These are phyloP conservation scores for Andrena cerasifolii DNA, from an alignment of 1,140 invertebrate species.

Conservation along the genomic window DNA sequence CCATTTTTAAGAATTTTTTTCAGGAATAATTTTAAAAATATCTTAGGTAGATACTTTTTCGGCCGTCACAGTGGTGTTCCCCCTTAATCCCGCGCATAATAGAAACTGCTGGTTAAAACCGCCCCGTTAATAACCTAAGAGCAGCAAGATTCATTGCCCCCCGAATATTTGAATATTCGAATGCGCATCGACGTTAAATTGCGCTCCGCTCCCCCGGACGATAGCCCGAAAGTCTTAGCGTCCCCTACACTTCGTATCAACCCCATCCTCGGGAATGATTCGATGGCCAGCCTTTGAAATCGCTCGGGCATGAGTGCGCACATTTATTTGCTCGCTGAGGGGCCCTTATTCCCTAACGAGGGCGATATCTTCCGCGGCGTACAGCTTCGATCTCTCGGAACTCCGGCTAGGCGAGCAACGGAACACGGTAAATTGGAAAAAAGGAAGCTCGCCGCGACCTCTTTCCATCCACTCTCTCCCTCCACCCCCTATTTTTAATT, in stretches of 20 bases:
- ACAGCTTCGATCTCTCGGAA: background rate
- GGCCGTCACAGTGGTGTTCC: no score
- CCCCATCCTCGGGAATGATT: constrained; percentile 21
- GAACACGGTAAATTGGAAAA: background rate
- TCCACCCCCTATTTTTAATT: background rate
- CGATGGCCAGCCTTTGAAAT: constrained; percentile 18
- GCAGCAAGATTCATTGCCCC: constrained; percentile 28
- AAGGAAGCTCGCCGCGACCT: background rate
- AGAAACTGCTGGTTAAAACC: constrained; percentile 13
- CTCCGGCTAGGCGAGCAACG: background rate
- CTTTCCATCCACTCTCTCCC: background rate
- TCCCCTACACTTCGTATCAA: constrained; percentile 12
- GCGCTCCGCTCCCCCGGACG: background rate
- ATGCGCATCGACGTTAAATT: constrained; percentile 22
- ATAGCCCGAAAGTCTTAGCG: constrained; percentile 22
- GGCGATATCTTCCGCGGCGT: constrained; percentile 5
- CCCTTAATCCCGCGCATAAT: no score
- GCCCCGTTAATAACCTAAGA: constrained; percentile 21
- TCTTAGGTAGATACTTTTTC: no score
- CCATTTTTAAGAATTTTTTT: no score
- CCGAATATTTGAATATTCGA: constrained; percentile 27
- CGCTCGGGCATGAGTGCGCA: constrained; percentile 17
- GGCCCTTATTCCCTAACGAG: constrained; percentile 15
- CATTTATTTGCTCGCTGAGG: constrained; percentile 23
- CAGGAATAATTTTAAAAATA: no score